These are phyloP conservation scores for Thamnophis elegans DNA, from an alignment of 2,797 vertebrate species.

Conservation along the genomic window DNA sequence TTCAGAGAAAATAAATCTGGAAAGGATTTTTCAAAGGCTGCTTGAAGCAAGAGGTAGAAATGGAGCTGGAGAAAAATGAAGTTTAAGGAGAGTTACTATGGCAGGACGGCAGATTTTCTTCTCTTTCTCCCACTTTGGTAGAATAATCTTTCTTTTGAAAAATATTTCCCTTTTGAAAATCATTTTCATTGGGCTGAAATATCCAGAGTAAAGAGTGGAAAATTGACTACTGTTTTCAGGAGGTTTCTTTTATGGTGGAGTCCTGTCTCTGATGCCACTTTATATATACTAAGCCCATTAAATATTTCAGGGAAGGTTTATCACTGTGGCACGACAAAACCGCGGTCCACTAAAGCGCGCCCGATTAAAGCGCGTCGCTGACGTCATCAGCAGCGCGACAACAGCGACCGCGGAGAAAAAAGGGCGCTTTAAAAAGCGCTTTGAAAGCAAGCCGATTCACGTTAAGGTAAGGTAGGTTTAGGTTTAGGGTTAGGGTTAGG, in stretches of 20 bases:
- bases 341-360: no score
- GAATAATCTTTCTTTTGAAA: background rate
- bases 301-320: background rate
- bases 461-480: no score
- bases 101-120: background rate
- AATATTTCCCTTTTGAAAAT: background rate
- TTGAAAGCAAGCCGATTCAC: no score
- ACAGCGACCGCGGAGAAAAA: no score
- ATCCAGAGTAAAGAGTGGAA: background rate
- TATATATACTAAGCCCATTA: background rate
- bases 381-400: no score
- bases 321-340: no score
- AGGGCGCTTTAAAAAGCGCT: no score
- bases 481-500: no score
- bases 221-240: background rate
- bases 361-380: no score
- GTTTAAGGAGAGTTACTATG: background rate
- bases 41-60: background rate
- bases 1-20: background rate
- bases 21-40: background rate
- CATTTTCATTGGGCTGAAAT: background rate
- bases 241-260: background rate
- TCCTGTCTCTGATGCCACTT: background rate
- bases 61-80: background rate
- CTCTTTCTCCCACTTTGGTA: background rate